Conservation (phyloP, 35 echinoderm and acorn worm genomes). For the Ophioderma brevispina region DNA sequence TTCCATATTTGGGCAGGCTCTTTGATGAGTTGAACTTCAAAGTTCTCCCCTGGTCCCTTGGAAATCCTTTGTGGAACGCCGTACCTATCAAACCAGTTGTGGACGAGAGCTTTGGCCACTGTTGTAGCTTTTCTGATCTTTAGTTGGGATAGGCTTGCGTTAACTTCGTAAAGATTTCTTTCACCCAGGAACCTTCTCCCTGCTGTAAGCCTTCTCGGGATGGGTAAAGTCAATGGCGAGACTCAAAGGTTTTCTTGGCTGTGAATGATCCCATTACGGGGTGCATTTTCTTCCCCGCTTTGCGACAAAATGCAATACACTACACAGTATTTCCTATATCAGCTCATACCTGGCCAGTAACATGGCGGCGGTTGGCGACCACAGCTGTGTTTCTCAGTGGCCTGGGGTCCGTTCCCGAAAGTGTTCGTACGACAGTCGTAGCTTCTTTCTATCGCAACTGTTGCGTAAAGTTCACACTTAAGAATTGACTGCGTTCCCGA, state of each 20-base stretch:
- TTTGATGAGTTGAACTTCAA: conserved; percentile 45
- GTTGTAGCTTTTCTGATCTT: conserved; percentile 58
- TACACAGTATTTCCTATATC: neutral
- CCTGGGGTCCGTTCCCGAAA: conserved; percentile 57
- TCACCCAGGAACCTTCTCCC: conserved; percentile 51
- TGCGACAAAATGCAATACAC: conserved; percentile 30
- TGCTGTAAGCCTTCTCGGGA: conserved; percentile 13
- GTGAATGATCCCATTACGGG: conserved; percentile 49
- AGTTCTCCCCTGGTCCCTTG: conserved; percentile 73
- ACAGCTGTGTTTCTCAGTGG: conserved; percentile 5
- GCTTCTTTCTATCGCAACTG: too few species aligned
- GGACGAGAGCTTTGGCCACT: conserved; percentile 33
- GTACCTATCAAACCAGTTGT: conserved; percentile 47
- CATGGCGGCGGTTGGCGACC: conserved; percentile 1
- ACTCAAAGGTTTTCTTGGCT: too few species aligned
- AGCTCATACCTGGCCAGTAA: conserved; percentile 63
- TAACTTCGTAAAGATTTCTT: conserved; percentile 69
- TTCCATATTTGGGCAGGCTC: conserved; percentile 52
- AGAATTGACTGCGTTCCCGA: too few species aligned
- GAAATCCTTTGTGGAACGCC: conserved; percentile 53
- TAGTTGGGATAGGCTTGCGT: conserved; percentile 65
- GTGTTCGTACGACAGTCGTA: too few species aligned
- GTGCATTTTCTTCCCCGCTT: conserved; percentile 34
- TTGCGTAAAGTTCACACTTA: too few species aligned
- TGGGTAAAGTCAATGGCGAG: conserved; percentile 67